These are phyloP conservation scores for Pampusana beccarii DNA, from an alignment of 2,113 vertebrate genomes.

Conservation along the genomic window DNA sequence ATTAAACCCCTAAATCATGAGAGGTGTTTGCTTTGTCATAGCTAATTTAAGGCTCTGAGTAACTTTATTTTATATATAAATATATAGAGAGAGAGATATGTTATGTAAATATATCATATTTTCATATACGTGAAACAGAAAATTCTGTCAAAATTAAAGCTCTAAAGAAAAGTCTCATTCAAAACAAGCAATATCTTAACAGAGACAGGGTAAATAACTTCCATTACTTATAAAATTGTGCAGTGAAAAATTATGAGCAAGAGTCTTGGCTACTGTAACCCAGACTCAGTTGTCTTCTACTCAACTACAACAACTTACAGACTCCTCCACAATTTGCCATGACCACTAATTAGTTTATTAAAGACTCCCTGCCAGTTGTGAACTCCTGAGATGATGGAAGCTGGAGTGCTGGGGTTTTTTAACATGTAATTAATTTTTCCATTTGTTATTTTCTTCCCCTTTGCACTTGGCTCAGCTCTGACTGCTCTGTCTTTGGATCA, in stretches of 20 bases:
- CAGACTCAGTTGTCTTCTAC: neutral
- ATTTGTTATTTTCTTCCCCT: conserved; percentile 11
- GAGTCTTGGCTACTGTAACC: neutral
- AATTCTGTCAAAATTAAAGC: neutral
- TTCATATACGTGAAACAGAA: neutral
- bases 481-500: neutral
- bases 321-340: neutral
- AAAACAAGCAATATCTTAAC: neutral
- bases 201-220: neutral
- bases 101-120: neutral
- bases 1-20: conserved; percentile 23
- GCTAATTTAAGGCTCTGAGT: neutral
- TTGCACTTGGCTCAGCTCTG: conserved; percentile 3
- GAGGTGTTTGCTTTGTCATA: neutral
- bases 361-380: conserved; percentile 23
- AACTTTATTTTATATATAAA: neutral
- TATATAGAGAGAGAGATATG: neutral
- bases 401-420: neutral
- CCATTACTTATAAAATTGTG: neutral
- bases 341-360: conserved; percentile 33
- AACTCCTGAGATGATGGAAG: conserved; percentile 23
- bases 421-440: conserved; percentile 41
- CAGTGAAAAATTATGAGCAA: neutral
- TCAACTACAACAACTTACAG: neutral
- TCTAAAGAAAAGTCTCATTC: neutral